Conservation (phyloP, 53 echinoderm and acorn worm species). For the Paelopatides confundens region DNA sequence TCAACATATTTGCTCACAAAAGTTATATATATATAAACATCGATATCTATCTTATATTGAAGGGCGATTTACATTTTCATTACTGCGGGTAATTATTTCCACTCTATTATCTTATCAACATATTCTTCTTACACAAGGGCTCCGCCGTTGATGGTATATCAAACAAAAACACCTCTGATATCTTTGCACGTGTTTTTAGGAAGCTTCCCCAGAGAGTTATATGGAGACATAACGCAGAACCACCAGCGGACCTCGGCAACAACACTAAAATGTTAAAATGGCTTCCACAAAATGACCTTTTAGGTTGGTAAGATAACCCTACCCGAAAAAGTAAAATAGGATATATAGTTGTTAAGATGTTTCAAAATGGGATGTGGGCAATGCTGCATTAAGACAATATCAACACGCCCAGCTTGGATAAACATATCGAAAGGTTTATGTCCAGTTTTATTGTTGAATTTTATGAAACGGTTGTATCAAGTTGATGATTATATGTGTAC, state of each 20-base stretch:
- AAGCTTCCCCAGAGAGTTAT: conserved; percentile 77
- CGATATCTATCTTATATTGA: too few relatives aligned
- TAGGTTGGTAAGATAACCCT: conserved; percentile 74
- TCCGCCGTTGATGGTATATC: background rate
- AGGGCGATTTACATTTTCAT: background rate
- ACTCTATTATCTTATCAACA: background rate
- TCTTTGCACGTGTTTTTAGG: conserved; percentile 62
- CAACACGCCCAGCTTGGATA: too few relatives aligned
- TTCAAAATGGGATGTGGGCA: too few relatives aligned
- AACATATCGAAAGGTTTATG: too few relatives aligned
- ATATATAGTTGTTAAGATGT: too few relatives aligned
- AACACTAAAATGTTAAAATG: conserved; percentile 82
- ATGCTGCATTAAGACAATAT: too few relatives aligned
- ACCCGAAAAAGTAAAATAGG: too few relatives aligned
- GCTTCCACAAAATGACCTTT: conserved; percentile 85
- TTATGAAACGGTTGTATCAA: too few relatives aligned
- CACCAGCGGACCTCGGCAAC: conserved; percentile 66
- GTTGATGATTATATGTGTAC: too few relatives aligned
- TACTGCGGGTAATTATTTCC: background rate
- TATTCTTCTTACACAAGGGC: conserved; percentile 21
- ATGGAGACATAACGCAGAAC: conserved; percentile 77
- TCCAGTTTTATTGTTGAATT: too few relatives aligned
- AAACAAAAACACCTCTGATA: conserved; percentile 4
- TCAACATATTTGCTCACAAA: too few relatives aligned
- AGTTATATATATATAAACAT: too few relatives aligned